These are phyloP conservation scores for Chaenodraco wilsoni DNA, from an alignment of 2,797 vertebrate genomes.

Conservation along the genomic window DNA sequence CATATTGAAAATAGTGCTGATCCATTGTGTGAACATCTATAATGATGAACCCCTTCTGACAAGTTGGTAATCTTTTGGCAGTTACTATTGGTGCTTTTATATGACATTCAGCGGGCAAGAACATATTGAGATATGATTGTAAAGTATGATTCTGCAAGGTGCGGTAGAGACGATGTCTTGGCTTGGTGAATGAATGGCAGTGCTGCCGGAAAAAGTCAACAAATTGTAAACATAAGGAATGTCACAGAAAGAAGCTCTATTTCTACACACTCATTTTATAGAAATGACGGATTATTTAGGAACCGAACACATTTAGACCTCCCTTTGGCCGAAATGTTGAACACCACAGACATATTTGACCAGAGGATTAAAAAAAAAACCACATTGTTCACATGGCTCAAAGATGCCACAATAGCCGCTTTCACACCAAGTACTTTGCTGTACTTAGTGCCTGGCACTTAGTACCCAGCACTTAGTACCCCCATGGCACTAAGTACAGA, in stretches of 20 bases:
- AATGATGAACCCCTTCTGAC: background rate
- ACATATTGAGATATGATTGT: background rate
- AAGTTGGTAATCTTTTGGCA: background rate
- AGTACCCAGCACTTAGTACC: no score
- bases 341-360: background rate
- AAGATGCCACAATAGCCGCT: background rate
- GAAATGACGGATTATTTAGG: background rate
- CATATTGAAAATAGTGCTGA: background rate
- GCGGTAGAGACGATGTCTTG: background rate
- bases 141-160: background rate
- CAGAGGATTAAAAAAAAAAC: background rate
- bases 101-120: background rate
- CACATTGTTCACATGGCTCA: background rate
- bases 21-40: background rate
- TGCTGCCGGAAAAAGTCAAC: background rate
- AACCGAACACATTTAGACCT: background rate
- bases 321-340: background rate
- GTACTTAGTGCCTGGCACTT: no score
- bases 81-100: constrained; percentile 11
- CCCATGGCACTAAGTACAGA: no score
- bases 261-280: background rate
- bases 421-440: no score
- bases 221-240: background rate
- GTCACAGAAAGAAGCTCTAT: background rate
- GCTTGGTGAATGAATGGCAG: background rate